Evolutionary conservation across 2,113 vertebrate species (phyloP).

Genomic region (Pomatostomus ruficeps): DNA sequence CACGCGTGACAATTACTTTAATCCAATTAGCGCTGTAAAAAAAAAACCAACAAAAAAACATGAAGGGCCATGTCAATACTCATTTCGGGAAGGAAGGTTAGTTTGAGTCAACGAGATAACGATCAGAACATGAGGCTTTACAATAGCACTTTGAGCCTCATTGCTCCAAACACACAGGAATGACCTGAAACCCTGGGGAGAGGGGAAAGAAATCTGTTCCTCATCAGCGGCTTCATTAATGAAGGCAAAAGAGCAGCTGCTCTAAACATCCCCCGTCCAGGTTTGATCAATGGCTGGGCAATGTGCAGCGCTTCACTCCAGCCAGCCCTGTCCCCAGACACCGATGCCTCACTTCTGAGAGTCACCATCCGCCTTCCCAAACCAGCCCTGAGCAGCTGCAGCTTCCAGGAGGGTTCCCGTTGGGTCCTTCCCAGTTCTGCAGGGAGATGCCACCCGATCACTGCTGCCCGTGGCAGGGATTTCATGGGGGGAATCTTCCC

Average conservation of each 20-base stretch:
- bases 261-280: not conserved
- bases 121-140: not conserved
- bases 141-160: not conserved
- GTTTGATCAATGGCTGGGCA: not conserved
- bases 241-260: not conserved
- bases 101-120: not conserved
- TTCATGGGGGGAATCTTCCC: not conserved
- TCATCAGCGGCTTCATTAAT: not conserved
- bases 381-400: not conserved
- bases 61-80: not conserved
- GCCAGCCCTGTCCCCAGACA: not conserved
- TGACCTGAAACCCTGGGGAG: not conserved
- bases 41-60: not conserved
- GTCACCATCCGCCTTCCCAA: not conserved
- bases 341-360: not conserved
- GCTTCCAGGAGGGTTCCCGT: not conserved
- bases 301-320: not conserved
- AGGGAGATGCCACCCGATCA: not conserved
- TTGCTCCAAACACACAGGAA: not conserved
- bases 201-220: not conserved
- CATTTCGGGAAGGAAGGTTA: not conserved
- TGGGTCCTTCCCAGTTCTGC: not conserved
- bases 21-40: slow-evolving; percentile 45
- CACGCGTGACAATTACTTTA: slow-evolving; percentile 22
- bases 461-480: not conserved